Conservation (phyloP, 2,797 vertebrate species). For the Gila robusta region DNA sequence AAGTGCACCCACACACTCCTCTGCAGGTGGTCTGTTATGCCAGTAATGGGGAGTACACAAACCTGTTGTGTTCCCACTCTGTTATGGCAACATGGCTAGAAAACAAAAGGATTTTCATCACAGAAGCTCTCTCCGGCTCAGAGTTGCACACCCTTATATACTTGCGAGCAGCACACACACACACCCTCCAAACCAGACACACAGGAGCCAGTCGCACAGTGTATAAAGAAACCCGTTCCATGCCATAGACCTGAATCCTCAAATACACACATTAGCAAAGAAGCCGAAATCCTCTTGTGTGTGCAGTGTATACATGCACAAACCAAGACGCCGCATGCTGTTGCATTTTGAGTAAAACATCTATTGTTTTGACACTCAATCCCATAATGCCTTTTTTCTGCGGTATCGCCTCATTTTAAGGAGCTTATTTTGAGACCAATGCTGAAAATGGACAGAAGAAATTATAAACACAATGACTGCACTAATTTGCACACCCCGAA, state of each 20-base stretch:
- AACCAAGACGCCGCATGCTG: conserved; percentile 18
- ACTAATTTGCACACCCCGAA: neutral
- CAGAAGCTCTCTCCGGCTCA: conserved; percentile 26
- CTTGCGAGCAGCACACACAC: conserved; percentile 45
- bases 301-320: conserved; percentile 11
- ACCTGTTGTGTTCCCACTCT: conserved; percentile 31
- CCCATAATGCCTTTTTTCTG: neutral
- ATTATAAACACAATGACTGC: neutral
- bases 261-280: conserved; percentile 37
- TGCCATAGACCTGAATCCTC: conserved; percentile 7
- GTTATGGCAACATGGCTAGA: conserved; percentile 44
- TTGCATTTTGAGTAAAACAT: conserved; percentile 17
- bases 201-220: conserved; percentile 55
- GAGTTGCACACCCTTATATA: conserved; percentile 46
- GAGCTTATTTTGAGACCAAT: conserved; percentile 7
- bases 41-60: conserved; percentile 44
- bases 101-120: conserved; percentile 35
- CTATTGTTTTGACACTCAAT: conserved; percentile 29
- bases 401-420: neutral
- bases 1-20: conserved; percentile 47
- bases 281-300: conserved; percentile 28
- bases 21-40: conserved; percentile 53
- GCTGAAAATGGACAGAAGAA: neutral
- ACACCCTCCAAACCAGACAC: conserved; percentile 53
- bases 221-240: conserved; percentile 47